Base-by-base conservation (phyloP, 2,888 invertebrate species). In the Eulithis prunata region DNA sequence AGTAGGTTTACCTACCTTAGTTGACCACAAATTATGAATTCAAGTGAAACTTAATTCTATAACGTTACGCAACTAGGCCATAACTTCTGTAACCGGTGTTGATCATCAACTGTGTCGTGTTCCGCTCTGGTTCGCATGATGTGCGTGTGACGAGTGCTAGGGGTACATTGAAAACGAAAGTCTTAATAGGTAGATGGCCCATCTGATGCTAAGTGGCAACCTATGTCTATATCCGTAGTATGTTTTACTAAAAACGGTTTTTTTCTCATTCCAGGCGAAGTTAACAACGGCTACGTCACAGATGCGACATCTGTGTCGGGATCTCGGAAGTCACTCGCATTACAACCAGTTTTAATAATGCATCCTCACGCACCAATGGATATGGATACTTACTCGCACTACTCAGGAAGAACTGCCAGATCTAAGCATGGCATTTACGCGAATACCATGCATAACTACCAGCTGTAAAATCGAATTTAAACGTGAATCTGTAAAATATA, bases 281-380 rank as follows among this genome's bases (percentile, higher is more conserved):
- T 97, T 74, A 98, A 98, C 91, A 96, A 96, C 78, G 97, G 96
- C 7, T 98, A 97, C 86, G 95, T 98, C 68, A 97, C 96, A 12
- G 98, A 98, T 85, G 96, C 96, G 36, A 96, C 96, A 72, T 97
- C 97, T 73, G 95, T 97, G 59, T 96, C 97, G 10, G 96, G 96
- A 0, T 98, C 97, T 0, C 94, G 98, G 62, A 98, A 98, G 86
- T 97, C 97, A 0, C 92, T 98, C 7, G 97, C 97, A 59, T 90
- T 98, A 10, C 97, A 98, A 87, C 98, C 98, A 2, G 97, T 98
- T 8, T 91, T 98, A 57, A 90, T 98, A 77, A 96, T 97, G 93
- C 96, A 96, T 47, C 95, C 95, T 0, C 94, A 93, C 78, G 88
- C 94, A 0, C 94, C 94, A 10, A 94, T 94, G 81, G 95, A 95